Evolutionary conservation across 2,797 vertebrate genomes (phyloP).

Genomic region (Pipistrellus kuhlii): DNA sequence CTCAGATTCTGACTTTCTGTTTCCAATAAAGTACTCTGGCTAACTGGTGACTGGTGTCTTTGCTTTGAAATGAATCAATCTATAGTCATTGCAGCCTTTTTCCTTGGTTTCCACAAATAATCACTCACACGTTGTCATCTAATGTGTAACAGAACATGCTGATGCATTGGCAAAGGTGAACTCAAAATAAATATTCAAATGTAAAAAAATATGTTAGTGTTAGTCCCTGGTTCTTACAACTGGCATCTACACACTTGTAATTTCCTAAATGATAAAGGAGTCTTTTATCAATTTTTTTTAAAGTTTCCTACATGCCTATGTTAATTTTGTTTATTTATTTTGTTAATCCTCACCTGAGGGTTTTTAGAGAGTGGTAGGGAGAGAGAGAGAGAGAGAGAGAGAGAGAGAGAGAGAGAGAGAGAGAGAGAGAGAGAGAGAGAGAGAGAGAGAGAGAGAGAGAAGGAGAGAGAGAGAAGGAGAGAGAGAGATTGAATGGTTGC

Average conservation of each 20-base stretch:
- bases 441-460: too few species aligned
- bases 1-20: neutral
- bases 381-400: too few species aligned
- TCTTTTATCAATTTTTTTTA: too few species aligned
- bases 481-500: too few species aligned
- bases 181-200: neutral
- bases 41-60: neutral
- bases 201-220: neutral
- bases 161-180: neutral
- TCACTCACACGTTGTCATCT: neutral
- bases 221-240: neutral
- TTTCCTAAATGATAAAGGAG: neutral
- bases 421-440: too few species aligned
- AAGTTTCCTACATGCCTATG: neutral
- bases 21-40: neutral
- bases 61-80: neutral
- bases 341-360: too few species aligned
- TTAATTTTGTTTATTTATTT: too few species aligned
- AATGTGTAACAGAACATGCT: neutral
- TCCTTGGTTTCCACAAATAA: neutral
- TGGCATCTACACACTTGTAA: neutral
- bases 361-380: too few species aligned
- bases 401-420: too few species aligned
- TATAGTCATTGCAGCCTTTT: neutral
- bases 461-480: too few species aligned